Evolutionary conservation across 2,797 vertebrate genomes (phyloP).

Genomic region (Hippoglossus hippoglossus): DNA sequence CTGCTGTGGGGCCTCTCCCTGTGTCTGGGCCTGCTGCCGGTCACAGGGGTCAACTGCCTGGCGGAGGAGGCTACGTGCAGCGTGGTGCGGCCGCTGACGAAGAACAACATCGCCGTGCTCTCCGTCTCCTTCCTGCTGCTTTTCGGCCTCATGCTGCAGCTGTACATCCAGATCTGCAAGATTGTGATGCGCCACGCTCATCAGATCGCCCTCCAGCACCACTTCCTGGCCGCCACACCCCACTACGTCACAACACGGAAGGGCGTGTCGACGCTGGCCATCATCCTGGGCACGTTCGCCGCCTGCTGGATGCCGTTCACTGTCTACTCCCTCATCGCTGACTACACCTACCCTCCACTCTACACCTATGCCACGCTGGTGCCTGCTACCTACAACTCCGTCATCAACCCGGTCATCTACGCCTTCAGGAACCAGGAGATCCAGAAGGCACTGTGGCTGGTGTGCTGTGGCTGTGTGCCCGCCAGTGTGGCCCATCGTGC

Average conservation of each 20-base stretch:
- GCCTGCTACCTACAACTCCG: constrained; percentile 98
- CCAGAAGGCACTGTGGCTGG: constrained; percentile 96
- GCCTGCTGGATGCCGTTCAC: constrained; percentile 99
- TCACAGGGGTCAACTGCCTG: constrained; percentile 97
- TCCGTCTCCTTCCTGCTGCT: constrained; percentile 97
- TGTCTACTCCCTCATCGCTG: constrained; percentile 95
- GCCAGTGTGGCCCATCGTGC: constrained; percentile 91
- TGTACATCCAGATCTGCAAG: constrained; percentile 98
- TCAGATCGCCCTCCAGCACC: constrained; percentile 98
- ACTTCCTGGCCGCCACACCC: constrained; percentile 96
- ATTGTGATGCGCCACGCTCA: constrained; percentile 98
- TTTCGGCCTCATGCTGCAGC: constrained; percentile 98
- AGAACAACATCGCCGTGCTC: constrained; percentile 95
- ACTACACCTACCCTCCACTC: constrained; percentile 97
- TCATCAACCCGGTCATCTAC: constrained; percentile 99
- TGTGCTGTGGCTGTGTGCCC: constrained; percentile 95
- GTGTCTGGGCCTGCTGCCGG: constrained; percentile 93
- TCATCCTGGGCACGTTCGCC: constrained; percentile 98
- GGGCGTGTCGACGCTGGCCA: constrained; percentile 96
- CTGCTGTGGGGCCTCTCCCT: constrained; percentile 95
- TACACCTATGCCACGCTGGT: constrained; percentile 98
- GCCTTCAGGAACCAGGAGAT: constrained; percentile 99
- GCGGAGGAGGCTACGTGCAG: constrained; percentile 94
- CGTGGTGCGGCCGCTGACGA: constrained; percentile 95
- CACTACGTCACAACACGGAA: constrained; percentile 98